Evolutionary conservation across 2,888 invertebrate genomes (phyloP).

Genomic region (Drosophila mulleri): DNA sequence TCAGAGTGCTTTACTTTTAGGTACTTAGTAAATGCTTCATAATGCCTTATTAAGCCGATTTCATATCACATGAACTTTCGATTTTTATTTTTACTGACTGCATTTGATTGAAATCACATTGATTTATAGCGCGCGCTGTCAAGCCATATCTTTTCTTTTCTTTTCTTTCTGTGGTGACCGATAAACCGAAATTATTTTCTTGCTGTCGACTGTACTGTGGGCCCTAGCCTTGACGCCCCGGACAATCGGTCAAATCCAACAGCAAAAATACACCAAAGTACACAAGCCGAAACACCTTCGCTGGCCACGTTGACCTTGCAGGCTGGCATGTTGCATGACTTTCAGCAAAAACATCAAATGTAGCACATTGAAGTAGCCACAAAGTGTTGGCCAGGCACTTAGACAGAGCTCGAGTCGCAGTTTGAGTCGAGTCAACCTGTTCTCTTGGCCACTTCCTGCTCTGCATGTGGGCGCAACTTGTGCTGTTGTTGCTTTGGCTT

Average conservation of each 20-base stretch:
- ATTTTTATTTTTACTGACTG: background rate
- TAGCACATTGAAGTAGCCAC: constrained; percentile 52
- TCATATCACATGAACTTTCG: background rate
- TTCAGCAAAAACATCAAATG: constrained; percentile 32
- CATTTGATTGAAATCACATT: constrained; percentile 8
- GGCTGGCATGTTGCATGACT: constrained; percentile 33
- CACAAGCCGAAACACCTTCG: constrained; percentile 16
- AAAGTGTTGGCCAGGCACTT: constrained; percentile 41
- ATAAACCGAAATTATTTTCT: constrained; percentile 37
- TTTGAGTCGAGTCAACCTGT: constrained; percentile 28
- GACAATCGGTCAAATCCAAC: constrained; percentile 70
- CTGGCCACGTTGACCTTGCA: constrained; percentile 48
- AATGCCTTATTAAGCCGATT: background rate
- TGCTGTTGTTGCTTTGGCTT: constrained; percentile 46
- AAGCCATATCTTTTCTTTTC: constrained; percentile 3
- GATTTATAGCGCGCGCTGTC: constrained; percentile 6
- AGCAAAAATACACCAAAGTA: constrained; percentile 16
- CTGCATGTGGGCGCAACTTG: constrained; percentile 64
- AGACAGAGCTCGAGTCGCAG: constrained; percentile 11
- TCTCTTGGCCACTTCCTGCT: constrained; percentile 67
- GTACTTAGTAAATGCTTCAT: background rate
- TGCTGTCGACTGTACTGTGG: constrained; percentile 24
- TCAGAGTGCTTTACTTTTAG: background rate
- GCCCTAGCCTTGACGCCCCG: constrained; percentile 62
- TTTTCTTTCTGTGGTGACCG: constrained; percentile 5